Conservation (phyloP, 2,888 invertebrate genomes). For the Suillia variegata region DNA sequence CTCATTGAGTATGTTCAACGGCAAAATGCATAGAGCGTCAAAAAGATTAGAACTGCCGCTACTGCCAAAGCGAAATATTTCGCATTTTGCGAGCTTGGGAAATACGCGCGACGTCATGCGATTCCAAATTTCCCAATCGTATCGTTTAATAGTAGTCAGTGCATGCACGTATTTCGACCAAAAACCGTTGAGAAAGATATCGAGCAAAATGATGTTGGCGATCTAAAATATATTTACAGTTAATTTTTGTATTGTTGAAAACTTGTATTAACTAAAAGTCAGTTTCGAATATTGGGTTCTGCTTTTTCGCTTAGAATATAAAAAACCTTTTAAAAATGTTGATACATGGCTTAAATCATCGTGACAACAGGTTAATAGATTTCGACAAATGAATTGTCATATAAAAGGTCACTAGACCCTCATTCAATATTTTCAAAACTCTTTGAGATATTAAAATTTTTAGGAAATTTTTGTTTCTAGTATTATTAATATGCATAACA, state of each 20-base stretch:
- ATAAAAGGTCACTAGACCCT: too few relatives aligned
- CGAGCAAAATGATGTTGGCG: conserved; percentile 50
- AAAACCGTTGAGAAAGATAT: conserved; percentile 53
- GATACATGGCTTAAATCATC: too few relatives aligned
- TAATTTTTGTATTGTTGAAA: background rate
- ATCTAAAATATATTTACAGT: conserved; percentile 41
- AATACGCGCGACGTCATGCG: conserved; percentile 53
- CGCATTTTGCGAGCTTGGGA: conserved; percentile 82
- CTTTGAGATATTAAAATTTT: too few relatives aligned
- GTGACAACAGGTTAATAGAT: too few relatives aligned
- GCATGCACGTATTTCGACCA: conserved; percentile 54
- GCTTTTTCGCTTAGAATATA: background rate
- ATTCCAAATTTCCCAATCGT: conserved; percentile 55
- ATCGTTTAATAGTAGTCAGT: conserved; percentile 44
- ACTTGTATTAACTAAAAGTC: background rate
- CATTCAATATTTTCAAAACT: too few relatives aligned
- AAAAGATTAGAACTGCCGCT: conserved; percentile 79
- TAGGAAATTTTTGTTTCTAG: too few relatives aligned
- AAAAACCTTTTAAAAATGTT: too few relatives aligned
- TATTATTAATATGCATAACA: too few relatives aligned
- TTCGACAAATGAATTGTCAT: too few relatives aligned
- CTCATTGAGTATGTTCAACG: conserved; percentile 79
- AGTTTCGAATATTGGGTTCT: background rate
- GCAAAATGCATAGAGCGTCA: conserved; percentile 78
- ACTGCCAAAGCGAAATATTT: conserved; percentile 83